Conservation (phyloP, 2,888 invertebrate genomes). For the Callimorpha dominula region DNA sequence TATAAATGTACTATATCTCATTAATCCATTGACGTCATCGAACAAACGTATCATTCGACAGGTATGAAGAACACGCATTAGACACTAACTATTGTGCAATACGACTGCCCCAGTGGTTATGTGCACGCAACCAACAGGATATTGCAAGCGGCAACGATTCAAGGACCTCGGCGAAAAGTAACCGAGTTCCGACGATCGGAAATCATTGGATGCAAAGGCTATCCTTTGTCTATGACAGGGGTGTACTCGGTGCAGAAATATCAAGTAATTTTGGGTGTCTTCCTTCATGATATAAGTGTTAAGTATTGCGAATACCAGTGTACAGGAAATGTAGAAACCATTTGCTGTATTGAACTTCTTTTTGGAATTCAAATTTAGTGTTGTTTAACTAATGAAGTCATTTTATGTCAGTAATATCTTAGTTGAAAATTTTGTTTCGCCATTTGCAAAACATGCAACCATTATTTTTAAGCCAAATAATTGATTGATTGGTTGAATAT, state of each 20-base stretch:
- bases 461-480: no score
- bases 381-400: no score
- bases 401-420: no score
- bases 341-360: background rate
- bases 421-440: no score
- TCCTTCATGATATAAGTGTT: background rate
- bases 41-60: background rate
- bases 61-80: conserved; percentile 33
- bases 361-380: background rate
- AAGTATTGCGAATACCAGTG: background rate
- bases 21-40: background rate
- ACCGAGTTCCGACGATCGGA: conserved; percentile 41
- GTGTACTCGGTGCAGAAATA: conserved; percentile 15
- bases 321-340: background rate
- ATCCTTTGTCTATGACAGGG: conserved; percentile 7
- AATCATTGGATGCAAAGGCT: conserved; percentile 34
- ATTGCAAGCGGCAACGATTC: conserved; percentile 56
- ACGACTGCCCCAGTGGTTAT: conserved; percentile 36
- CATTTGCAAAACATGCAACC: no score
- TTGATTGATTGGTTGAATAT: no score
- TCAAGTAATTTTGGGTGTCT: background rate
- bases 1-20: conserved; percentile 34
- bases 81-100: conserved; percentile 50
- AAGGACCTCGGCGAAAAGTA: conserved; percentile 56
- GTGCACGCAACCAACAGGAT: conserved; percentile 65